Base-by-base conservation (phyloP, 2,113 vertebrate species). In the Upupa epops region DNA sequence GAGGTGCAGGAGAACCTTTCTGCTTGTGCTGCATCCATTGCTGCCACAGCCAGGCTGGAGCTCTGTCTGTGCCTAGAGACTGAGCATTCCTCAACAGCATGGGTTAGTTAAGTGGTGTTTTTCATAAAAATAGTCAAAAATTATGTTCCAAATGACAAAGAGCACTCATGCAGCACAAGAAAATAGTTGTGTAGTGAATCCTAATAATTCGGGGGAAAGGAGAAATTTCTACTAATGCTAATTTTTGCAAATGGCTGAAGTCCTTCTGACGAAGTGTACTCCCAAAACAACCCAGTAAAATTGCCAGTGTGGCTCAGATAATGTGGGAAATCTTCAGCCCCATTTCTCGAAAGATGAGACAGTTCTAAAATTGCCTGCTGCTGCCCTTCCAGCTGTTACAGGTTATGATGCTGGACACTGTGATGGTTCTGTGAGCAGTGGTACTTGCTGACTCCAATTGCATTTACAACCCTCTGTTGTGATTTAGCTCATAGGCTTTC, bases 1-100 rank as follows among this genome's bases (percentile, higher is more conserved):
- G n/a, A n/a, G n/a, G n/a, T 22, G 11, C 0, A 2, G 49, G 59
- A 65, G 29, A 12, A 3, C 0, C 0, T 54, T 86, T 58, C 40
- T 83, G 58, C 48, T 63, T 34, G 36, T 0, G 0, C 69, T 84
- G 17, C 68, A 34, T 70, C 70, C 74, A 1, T 32, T 81, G 61
- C 74, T 29, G 81, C 34, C 8, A 28, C 13, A 84, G 37, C 61
- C 29, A 16, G 7, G 37, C 45, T 75, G n/a, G 37, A 51, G n/a
- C 36, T 61, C 46, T 42, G 40, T 79, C 1, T 0, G 20, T 64
- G n/a, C 49, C 63, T 19, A 37, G 32, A 80, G 42, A 49, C 9
- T 13, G 34, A 46, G 17, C 13, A 6, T 68, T 85, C 17, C 3
- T 31, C 45, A 76, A 5, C 42, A 63, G 42, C 25, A 56, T 58